phyloP scores from a whole-genome alignment of 2,797 vertebrate species.

The Petrocephalus sullivani region DNA sequence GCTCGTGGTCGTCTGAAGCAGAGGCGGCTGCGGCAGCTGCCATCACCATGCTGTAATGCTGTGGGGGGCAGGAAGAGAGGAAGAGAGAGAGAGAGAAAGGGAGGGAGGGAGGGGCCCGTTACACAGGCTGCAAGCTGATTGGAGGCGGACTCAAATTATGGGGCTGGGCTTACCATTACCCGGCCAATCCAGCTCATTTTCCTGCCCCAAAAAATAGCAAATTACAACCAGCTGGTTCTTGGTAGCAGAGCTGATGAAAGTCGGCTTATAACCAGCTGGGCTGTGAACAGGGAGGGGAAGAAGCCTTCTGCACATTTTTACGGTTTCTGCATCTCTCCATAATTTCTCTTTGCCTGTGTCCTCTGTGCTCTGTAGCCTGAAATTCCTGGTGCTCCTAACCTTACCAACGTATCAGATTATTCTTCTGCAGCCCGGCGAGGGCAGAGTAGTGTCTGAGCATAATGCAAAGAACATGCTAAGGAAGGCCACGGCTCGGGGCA shows the following conservation, averaged over 20 bases:
- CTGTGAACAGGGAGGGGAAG: neutral
- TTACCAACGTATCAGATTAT: neutral
- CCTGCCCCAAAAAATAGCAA: neutral
- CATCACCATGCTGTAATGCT: constrained; percentile 97
- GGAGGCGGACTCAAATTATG: neutral
- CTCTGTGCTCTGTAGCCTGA: neutral
- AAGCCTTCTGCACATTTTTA: neutral
- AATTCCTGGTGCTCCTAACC: neutral
- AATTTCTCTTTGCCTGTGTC: neutral
- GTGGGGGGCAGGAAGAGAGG: neutral
- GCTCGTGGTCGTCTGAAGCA: constrained; percentile 85
- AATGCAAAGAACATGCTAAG: neutral
- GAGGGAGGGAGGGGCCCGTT: neutral
- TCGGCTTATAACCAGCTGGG: neutral
- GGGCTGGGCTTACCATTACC: neutral
- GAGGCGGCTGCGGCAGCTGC: constrained; percentile 85
- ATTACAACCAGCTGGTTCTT: constrained; percentile 2
- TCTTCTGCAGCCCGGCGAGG: neutral
- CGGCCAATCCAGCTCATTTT: neutral
- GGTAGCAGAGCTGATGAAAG: neutral
- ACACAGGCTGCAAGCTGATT: neutral
- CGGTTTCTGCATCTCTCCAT: neutral
- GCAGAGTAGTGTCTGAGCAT: neutral
- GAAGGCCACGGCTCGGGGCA: too few species aligned
- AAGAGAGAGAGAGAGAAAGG: neutral